phyloP scores from a whole-genome alignment of 2,888 invertebrate species.

The Camponotus fellah region DNA sequence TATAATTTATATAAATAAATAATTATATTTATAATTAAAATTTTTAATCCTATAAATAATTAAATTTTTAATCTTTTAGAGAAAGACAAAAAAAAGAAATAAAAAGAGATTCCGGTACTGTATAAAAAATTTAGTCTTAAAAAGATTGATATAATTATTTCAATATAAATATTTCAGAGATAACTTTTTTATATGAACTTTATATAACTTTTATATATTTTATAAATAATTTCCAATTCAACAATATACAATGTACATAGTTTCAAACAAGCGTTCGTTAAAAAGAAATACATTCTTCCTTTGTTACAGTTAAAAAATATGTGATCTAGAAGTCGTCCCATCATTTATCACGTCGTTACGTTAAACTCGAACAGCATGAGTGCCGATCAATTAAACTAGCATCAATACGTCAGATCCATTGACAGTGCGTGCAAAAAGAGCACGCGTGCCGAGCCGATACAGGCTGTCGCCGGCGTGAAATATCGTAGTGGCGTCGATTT shows the following conservation, averaged over 20 bases:
- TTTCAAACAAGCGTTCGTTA: background rate
- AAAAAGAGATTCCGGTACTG: background rate
- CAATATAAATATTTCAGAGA: background rate
- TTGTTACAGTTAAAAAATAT: background rate
- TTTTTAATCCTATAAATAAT: no score
- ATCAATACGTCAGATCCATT: conserved; percentile 42
- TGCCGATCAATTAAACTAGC: conserved; percentile 44
- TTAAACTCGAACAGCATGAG: background rate
- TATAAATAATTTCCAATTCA: background rate
- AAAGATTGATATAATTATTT: background rate
- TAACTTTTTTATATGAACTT: background rate
- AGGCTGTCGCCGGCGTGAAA: conserved; percentile 47
- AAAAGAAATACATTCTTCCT: background rate
- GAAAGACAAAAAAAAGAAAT: background rate
- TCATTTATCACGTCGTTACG: conserved; percentile 44
- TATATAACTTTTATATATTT: background rate
- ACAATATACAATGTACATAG: background rate
- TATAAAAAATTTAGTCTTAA: background rate
- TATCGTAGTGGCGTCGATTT: conserved; percentile 45
- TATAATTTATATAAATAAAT: no score
- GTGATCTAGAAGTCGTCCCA: background rate
- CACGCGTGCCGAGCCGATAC: conserved; percentile 39
- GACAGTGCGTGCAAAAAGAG: conserved; percentile 38
- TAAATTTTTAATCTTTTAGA: background rate
- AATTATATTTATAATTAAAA: no score